Evolutionary conservation across 2,113 vertebrate species (phyloP).

Genomic region (Nothoprocta perdicaria): DNA sequence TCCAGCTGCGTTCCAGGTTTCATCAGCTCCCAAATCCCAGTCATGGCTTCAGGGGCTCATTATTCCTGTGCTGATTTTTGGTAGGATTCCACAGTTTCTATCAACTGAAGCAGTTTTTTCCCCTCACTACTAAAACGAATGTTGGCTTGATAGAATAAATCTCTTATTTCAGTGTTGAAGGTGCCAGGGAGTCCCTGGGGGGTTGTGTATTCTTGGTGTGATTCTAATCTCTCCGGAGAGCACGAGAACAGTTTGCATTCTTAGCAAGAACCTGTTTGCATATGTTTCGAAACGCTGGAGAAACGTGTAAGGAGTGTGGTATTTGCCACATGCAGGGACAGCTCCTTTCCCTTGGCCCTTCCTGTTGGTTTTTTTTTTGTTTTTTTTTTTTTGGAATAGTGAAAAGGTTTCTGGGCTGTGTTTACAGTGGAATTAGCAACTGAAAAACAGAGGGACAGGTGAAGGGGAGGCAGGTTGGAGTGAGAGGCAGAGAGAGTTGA

Average conservation of each 20-base stretch:
- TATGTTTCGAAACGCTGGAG: neutral
- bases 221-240: neutral
- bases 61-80: accelerated
- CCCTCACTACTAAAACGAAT: neutral
- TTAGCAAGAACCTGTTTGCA: constrained; percentile 6
- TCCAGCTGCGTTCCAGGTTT: no score
- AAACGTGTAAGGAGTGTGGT: neutral
- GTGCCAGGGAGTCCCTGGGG: neutral
- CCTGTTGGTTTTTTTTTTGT: neutral
- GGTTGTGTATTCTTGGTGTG: accelerated
- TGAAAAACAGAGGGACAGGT: neutral
- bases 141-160: no score
- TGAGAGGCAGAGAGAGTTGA: accelerated
- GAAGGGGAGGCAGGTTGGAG: accelerated
- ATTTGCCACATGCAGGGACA: constrained; percentile 4
- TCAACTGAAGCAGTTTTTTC: neutral
- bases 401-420: neutral
- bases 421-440: neutral
- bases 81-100: accelerated
- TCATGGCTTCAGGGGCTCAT: accelerated
- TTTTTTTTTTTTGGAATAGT: neutral
- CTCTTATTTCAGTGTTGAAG: no score
- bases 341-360: neutral
- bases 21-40: no score
- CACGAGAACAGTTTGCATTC: accelerated